Evolutionary conservation across 2,113 vertebrate species (phyloP).

Genomic region (Carassius carassius): DNA sequence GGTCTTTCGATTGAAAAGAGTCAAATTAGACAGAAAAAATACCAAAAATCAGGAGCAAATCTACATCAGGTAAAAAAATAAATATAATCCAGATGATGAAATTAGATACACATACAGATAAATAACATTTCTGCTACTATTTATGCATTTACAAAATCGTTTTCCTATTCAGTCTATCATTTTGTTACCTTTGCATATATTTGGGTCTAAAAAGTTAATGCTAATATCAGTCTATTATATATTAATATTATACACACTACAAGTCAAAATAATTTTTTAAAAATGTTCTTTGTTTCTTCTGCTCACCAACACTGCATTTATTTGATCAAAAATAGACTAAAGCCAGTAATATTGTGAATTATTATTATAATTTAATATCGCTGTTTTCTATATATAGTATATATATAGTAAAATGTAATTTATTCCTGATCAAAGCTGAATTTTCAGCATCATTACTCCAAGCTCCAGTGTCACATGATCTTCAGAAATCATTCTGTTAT

Average conservation of each 20-base stretch:
- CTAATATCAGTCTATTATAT: neutral
- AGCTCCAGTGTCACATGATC: neutral
- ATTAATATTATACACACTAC: neutral
- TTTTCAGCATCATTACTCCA: neutral
- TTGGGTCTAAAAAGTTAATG: neutral
- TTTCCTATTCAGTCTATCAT: neutral
- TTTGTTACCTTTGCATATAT: neutral
- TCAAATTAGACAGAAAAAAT: neutral
- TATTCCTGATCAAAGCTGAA: neutral
- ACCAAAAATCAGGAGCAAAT: neutral
- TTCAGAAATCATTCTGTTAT: neutral
- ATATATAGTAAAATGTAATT: too few relatives aligned
- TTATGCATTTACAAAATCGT: neutral
- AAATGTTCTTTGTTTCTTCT: too few relatives aligned
- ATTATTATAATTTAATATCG: too few relatives aligned
- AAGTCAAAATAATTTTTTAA: too few relatives aligned
- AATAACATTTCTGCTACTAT: too few relatives aligned
- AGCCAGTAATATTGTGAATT: too few relatives aligned
- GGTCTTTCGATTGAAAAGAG: neutral
- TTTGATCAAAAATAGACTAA: too few relatives aligned
- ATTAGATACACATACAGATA: neutral
- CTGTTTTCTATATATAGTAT: too few relatives aligned
- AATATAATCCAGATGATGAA: neutral
- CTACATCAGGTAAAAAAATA: too few relatives aligned
- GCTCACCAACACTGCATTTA: too few relatives aligned